Evolutionary conservation across 2,888 invertebrate genomes (phyloP), one percentile per base, ranked within the genome.

Genomic region (Xestia rhomboidea): DNA sequence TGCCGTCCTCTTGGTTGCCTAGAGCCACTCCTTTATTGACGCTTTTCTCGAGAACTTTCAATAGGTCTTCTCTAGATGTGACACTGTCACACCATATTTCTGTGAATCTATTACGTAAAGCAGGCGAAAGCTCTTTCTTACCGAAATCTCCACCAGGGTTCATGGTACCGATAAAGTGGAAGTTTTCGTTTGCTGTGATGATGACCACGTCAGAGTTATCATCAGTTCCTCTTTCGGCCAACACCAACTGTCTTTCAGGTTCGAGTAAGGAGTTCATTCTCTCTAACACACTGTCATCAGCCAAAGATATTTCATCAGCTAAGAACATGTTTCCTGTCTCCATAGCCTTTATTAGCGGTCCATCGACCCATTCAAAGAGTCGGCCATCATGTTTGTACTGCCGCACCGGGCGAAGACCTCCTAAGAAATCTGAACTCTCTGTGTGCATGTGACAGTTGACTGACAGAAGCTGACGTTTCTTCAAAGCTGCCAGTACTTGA

Each of bases 131-230:
- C 97, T 99, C 99, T 93, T 99, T 99, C 93, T 99, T 99, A 6
- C 99, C 99, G 93, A 99, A 99, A 97, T 99, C 99, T 1, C 99
- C 99, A 21, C 99, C 99, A 13, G 99, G 99, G 96, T 99, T 99
- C 99, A 99, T 99, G 0, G 99, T 99, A 3, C 99, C 99, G 77
- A 99, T 97, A 90, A 99, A 98, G 89, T 98, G 98, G 93, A 99
- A 99, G 18, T 97, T 97, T 11, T 97, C 93, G 76, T 98, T 98
- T 0, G 97, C 97, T 63, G 98, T 97, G 6, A 98, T 96, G 49
- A 97, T 97, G 69, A 97, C 97, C 46, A 97, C 97, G 89, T 94
- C 96, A 49, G 97, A 97, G 90, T 95, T 97, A 77, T 96, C 97
- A 90, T 97, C 97, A 74, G 97, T 97, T 13, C 98, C 98, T 93